Evolutionary conservation across 2,888 invertebrate genomes (phyloP), one percentile per base, ranked within the genome.

Genomic region (Sceliomorpha sp.): DNA sequence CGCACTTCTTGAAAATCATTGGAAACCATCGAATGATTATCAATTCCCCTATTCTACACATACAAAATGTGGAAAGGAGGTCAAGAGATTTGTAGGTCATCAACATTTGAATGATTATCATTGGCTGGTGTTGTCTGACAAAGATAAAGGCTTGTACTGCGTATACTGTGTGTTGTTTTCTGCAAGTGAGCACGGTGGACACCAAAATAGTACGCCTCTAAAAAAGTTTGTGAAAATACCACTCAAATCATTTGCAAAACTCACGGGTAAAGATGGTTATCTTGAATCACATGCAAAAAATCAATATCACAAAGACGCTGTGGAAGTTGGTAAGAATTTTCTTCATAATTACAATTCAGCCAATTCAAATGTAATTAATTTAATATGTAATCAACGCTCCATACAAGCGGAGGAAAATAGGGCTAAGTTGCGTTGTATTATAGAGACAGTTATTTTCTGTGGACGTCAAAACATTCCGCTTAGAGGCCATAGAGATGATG

Each of bases 371-470:
- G 31, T 44, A 4, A 6, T 4, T 7, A 44, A 44, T n/a, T 4
- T 26, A 1, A 1, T 44, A 5, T 9, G 9, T 7, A 7, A 24
- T 5, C 7, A 9, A 2, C 29, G 29, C 8, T 8, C 8, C 2
- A 2, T 8, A 5, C 6, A 29, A 13, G 8, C 12, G 7, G 6
- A 17, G 32, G 32, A 60, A 39, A 70, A 70, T 39, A 32, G 50
- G 31, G 6, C 36, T 10, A 17, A 67, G 13, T 39, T 74, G 10
- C 47, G 27, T 26, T 64, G 72, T n/a, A 76, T 76, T 36, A 27
- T 73, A 58, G 32, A 70, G 26, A 69, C 70, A 5, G 51, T 75
- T 4, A 48, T 75, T 8, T 76, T 78, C 34, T 53, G 63, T 40
- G 79, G 76, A 8, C 17, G 24, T 20, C 53, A 53, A 8, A 40